Conservation (phyloP, 1,140 invertebrate species). For the Sitophilus oryzae region DNA sequence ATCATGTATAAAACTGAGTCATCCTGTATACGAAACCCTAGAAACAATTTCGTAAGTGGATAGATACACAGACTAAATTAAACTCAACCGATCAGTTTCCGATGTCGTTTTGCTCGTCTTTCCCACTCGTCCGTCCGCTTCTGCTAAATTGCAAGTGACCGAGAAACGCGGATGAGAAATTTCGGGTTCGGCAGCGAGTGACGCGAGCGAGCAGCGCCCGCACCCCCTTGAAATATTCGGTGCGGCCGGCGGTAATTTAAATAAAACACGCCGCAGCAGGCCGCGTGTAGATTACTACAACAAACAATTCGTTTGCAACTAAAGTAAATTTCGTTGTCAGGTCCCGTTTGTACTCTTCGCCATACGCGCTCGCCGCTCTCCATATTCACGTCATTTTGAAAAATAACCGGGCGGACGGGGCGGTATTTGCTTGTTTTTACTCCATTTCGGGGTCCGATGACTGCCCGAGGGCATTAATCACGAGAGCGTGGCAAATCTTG, state of each 20-base stretch:
- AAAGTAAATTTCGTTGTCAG: slow-evolving; percentile 19
- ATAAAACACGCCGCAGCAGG: slow-evolving; percentile 12
- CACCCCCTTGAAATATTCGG: slow-evolving; percentile 7
- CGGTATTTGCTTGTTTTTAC: slow-evolving; percentile 17
- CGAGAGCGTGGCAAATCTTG: background rate
- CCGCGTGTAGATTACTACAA: slow-evolving; percentile 16
- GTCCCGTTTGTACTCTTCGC: background rate
- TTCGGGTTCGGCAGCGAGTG: background rate
- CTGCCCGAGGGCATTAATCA: background rate
- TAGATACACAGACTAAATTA: no score
- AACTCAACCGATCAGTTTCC: background rate
- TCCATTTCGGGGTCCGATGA: slow-evolving; percentile 8
- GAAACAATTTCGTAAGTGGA: no score
- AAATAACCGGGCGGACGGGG: slow-evolving; percentile 14
- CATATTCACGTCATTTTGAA: slow-evolving; percentile 24
- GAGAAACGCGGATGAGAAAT: background rate
- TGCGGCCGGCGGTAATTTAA: slow-evolving; percentile 10
- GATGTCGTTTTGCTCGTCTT: background rate
- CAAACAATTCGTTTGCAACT: slow-evolving; percentile 26
- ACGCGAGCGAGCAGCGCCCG: background rate
- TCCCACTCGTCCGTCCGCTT: background rate
- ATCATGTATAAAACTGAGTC: no score
- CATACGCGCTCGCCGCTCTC: slow-evolving; percentile 5
- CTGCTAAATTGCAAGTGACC: background rate
- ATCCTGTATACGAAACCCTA: no score